A percentile compares a stretch with the other conserved stretches of the same genome.
These are phyloP conservation scores for Cataglyphis hispanica DNA, from an alignment of 1,140 invertebrate species.

Conservation along the genomic window DNA sequence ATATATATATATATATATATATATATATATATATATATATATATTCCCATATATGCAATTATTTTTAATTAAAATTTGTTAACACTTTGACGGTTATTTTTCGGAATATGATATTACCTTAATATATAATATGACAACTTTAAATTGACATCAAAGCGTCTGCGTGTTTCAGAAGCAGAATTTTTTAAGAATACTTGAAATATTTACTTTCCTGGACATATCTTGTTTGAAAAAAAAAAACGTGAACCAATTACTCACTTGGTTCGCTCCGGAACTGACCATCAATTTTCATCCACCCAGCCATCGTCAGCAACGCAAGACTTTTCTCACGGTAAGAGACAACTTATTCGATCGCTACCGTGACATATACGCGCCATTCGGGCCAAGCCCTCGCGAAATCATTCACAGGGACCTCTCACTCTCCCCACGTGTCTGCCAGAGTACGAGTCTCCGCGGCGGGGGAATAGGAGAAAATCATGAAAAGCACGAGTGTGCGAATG, in stretches of 20 bases:
- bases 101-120: neutral
- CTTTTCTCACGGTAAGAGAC: slow-evolving; percentile 45
- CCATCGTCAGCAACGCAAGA: neutral
- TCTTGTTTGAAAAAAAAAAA: neutral
- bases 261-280: no score
- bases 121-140: neutral
- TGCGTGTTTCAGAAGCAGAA: neutral
- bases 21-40: no score
- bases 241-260: neutral
- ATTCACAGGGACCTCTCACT: slow-evolving; percentile 65
- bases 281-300: slow-evolving; percentile 15
- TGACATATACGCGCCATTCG: slow-evolving; percentile 39
- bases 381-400: slow-evolving; percentile 55
- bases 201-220: neutral
- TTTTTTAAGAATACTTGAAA: neutral
- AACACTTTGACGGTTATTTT: neutral
- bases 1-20: no score
- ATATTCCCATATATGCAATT: no score
- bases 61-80: neutral
- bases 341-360: slow-evolving; percentile 53
- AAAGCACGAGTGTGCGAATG: slow-evolving; percentile 62
- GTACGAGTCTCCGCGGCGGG: neutral
- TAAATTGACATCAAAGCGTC: neutral
- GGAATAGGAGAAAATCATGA: slow-evolving; percentile 71
- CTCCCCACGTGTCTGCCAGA: slow-evolving; percentile 31